phyloP scores from a whole-genome alignment of 2,113 vertebrate genomes.

The Myotis davidii region DNA sequence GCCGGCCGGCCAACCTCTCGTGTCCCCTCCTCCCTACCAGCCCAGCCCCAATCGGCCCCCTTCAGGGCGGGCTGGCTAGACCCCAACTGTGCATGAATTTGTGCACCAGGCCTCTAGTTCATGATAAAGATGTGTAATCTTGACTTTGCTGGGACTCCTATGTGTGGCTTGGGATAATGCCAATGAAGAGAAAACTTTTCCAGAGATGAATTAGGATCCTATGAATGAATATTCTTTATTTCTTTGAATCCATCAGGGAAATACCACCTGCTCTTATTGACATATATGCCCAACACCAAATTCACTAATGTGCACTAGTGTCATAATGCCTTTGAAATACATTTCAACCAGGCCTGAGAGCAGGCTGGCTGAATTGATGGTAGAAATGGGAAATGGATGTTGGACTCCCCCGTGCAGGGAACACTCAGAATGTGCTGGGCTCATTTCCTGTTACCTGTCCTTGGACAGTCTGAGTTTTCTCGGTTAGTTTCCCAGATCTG shows the following conservation, averaged over 20 bases:
- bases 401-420: neutral
- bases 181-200: neutral
- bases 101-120: too few species aligned
- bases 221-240: neutral
- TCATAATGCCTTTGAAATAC: neutral
- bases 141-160: rapidly evolving
- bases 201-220: neutral
- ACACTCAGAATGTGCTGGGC: neutral
- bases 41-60: too few species aligned
- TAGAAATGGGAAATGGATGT: neutral
- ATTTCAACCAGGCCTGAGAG: neutral
- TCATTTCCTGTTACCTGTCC: neutral
- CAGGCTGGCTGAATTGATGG: neutral
- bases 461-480: neutral
- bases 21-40: too few species aligned
- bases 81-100: too few species aligned
- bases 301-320: neutral
- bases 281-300: neutral
- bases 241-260: neutral
- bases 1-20: too few species aligned
- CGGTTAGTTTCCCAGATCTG: neutral
- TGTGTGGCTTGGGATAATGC: neutral
- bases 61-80: too few species aligned
- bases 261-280: neutral
- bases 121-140: neutral